These are phyloP conservation scores for Labrus mixtus DNA, from an alignment of 2,113 vertebrate genomes.

Conservation along the genomic window DNA sequence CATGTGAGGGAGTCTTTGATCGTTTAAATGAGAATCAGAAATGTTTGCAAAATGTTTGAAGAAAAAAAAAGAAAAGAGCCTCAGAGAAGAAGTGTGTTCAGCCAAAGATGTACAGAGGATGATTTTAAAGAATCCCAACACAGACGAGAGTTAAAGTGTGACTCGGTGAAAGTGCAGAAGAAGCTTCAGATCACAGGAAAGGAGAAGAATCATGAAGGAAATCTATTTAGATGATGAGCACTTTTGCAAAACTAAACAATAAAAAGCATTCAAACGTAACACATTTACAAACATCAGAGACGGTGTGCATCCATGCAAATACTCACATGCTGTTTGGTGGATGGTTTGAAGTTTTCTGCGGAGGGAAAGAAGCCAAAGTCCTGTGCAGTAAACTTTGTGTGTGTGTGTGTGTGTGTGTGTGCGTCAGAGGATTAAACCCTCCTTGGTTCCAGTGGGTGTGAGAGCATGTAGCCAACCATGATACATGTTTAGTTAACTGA, in stretches of 20 bases:
- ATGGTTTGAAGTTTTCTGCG: conserved; percentile 43
- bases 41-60: neutral
- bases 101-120: neutral
- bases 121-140: neutral
- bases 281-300: neutral
- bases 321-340: conserved; percentile 71
- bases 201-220: neutral
- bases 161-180: neutral
- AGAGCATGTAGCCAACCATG: conserved; percentile 51
- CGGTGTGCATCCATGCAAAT: conserved; percentile 17
- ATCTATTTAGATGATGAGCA: neutral
- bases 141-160: neutral
- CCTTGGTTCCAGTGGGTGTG: conserved; percentile 64
- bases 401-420: neutral
- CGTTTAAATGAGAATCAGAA: neutral
- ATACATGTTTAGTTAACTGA: conserved; percentile 31
- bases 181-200: neutral
- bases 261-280: neutral
- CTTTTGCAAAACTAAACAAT: neutral
- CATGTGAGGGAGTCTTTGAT: conserved; percentile 14
- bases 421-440: conserved; percentile 50
- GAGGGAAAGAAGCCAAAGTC: conserved; percentile 61
- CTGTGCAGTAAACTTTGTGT: conserved; percentile 29
- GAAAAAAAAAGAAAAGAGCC: too few species aligned
- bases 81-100: neutral